phyloP scores from a whole-genome alignment of 1,140 invertebrate species.

The Pectinophora gossypiella region DNA sequence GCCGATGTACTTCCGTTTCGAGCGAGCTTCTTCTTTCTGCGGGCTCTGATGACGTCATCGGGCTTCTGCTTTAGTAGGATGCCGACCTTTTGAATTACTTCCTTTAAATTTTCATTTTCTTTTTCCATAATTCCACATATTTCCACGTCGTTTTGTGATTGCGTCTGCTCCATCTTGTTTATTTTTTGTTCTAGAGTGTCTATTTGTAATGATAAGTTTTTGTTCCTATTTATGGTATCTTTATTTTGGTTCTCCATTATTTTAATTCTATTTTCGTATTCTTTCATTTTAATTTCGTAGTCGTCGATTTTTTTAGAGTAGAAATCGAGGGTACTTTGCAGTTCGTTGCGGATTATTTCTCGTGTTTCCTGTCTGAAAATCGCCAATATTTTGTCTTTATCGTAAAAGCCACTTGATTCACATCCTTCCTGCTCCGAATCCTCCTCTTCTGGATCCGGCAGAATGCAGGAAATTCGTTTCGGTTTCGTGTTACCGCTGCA shows the following conservation, averaged over 20 bases:
- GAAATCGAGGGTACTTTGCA: neutral
- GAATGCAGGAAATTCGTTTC: neutral
- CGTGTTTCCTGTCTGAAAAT: neutral
- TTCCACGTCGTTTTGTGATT: neutral
- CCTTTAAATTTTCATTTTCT: neutral
- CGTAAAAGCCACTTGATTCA: neutral
- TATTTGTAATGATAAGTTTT: neutral
- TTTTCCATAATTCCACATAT: neutral
- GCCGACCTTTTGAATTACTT: neutral
- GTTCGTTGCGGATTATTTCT: neutral
- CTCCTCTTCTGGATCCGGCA: neutral
- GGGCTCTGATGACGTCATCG: neutral
- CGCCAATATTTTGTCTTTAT: neutral
- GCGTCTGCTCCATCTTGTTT: neutral
- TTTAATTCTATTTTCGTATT: neutral
- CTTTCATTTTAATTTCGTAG: neutral
- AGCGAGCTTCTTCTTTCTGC: neutral
- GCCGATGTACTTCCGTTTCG: neutral
- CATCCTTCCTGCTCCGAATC: neutral
- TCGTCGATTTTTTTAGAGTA: slow-evolving; percentile 6
- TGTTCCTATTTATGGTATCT: neutral
- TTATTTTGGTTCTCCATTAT: neutral
- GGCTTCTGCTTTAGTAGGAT: neutral
- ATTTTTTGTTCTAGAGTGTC: neutral
- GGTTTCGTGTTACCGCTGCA: neutral